Base-by-base conservation (phyloP, 2,888 invertebrate species). In the Polyploca ridens region DNA sequence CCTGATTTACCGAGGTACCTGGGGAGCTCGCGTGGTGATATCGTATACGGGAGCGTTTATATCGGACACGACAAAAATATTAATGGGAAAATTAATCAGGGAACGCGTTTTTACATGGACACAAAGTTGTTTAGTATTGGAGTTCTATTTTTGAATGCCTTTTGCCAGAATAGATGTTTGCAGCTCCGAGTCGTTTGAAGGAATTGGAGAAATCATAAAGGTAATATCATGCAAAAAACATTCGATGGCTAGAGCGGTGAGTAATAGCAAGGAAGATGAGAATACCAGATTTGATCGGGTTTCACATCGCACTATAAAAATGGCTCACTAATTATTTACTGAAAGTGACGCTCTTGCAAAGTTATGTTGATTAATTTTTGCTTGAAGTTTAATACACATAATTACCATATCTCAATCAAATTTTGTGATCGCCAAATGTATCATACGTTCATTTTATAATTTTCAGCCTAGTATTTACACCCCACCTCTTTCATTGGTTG, bases 1-100 rank as follows among this genome's bases (percentile, higher is more conserved):
- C 91, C 91, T 93, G 93, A 93, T 93, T 93, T 92, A 93, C 85
- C 76, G 87, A 80, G 83, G 74, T 79, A 80, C 89, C 86, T 78
- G 87, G 78, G 75, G 84, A 73, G 82, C 74, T 70, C 69, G 73
- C 71, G 63, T 65, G 67, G 71, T 65, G 74, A 70, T 72, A 74
- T 66, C 78, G 76, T 71, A n/a, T 54, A 54, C 54, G 71, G 73
- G 73, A 73, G 71, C 73, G 76, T 74, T 71, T 76, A 82, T 80
- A 83, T 71, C 78, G 81, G 75, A 65, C 66, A 68, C 60, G 62
- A 69, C 70, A 70, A 71, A 73, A 70, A 69, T 66, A 75, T 67
- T 75, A 69, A 72, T 76, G 71, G 71, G 69, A 75, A 72, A 76
- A 41, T 41, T 61, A 41, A 41, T 61, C 10, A 61, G 19, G 19